Conservation (phyloP, 2,113 vertebrate species). For the Siphamia tubifer region DNA sequence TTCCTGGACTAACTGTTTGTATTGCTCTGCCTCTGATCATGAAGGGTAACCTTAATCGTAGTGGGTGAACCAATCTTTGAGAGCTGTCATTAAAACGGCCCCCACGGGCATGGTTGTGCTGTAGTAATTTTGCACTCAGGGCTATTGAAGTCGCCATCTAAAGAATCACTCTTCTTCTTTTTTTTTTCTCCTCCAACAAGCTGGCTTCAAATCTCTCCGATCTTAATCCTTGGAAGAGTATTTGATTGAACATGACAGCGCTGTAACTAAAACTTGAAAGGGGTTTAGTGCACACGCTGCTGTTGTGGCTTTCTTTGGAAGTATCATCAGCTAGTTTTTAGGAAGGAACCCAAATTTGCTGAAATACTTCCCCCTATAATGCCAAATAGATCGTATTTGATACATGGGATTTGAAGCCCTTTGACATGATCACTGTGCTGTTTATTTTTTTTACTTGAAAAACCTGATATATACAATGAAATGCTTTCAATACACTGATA, state of each 20-base stretch:
- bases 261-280: conserved; percentile 73
- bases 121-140: conserved; percentile 68
- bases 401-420: too few relatives aligned
- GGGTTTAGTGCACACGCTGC: conserved; percentile 51
- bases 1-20: conserved; percentile 76
- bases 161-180: conserved; percentile 58
- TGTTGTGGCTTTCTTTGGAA: conserved; percentile 61
- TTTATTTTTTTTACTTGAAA: too few relatives aligned
- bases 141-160: conserved; percentile 73
- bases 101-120: conserved; percentile 60
- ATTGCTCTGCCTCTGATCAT: conserved; percentile 73
- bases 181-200: conserved; percentile 59
- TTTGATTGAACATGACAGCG: conserved; percentile 70
- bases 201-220: conserved; percentile 58
- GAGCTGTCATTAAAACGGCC: conserved; percentile 81
- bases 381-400: too few relatives aligned
- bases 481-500: too few relatives aligned
- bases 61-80: conserved; percentile 70
- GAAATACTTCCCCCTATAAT: too few relatives aligned
- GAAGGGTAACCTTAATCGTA: conserved; percentile 75
- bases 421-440: too few relatives aligned
- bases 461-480: too few relatives aligned
- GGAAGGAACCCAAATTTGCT: conserved; percentile 41
- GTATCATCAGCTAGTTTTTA: conserved; percentile 61
- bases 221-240: conserved; percentile 53